phyloP scores from a whole-genome alignment of 2,888 invertebrate species.

The Kryphioiulus occultus region DNA sequence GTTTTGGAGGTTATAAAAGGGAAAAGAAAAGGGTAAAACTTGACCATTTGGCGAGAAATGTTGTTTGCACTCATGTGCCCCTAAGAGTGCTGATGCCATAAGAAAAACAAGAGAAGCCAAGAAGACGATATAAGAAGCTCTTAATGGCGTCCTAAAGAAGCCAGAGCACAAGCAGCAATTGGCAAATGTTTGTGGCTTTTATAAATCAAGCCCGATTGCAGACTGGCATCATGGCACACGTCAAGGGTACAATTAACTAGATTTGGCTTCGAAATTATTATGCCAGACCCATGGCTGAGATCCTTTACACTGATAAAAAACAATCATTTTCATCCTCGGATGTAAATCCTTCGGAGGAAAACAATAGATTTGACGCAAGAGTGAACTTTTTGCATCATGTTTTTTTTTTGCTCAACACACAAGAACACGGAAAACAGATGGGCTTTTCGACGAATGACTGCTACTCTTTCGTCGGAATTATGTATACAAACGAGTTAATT shows the following conservation, averaged over 20 bases:
- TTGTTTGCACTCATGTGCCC: not conserved
- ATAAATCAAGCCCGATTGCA: not conserved
- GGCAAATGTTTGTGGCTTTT: not conserved
- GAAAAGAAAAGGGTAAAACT: not conserved
- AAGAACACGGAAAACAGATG: not conserved
- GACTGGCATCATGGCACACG: constrained; percentile 8
- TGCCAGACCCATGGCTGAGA: not conserved
- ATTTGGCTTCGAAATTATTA: not conserved
- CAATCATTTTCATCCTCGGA: not conserved
- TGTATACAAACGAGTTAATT: constrained; percentile 23
- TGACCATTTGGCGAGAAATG: not conserved
- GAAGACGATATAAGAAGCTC: not conserved
- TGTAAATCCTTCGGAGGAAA: not conserved
- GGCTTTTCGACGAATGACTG: not conserved
- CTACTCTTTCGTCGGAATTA: not conserved
- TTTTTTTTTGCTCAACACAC: not conserved
- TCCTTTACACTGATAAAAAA: not conserved
- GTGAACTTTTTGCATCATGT: not conserved
- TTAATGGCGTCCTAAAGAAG: not conserved
- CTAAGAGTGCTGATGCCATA: not conserved
- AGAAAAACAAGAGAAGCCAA: not conserved
- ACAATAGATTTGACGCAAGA: not conserved
- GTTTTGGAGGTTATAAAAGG: not conserved
- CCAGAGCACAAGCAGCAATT: not conserved
- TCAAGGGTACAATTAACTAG: constrained; percentile 17